Evolutionary conservation across 2,113 vertebrate genomes (phyloP), one percentile per base, ranked within the genome.

Genomic region (Recurvirostra avosetta): DNA sequence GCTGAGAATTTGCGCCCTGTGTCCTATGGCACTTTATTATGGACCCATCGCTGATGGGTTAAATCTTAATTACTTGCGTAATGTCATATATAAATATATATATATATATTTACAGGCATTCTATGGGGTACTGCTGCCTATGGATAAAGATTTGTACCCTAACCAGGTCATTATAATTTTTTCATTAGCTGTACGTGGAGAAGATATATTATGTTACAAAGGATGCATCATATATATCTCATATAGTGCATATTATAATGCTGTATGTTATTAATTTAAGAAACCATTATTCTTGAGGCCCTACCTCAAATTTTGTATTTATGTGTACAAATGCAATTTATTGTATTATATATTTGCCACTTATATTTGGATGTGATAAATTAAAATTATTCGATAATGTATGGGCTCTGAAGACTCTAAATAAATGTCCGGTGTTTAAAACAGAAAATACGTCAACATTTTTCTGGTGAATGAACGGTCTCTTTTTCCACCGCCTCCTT

Each of bases 251-350:
- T 98, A 99, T 96, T 94, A 94, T 98, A 88, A 98, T 98, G 98
- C 98, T 98, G 98, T 98, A 92, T 97, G 98, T 99, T 98, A 97
- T 99, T 99, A 98, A 98, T 99, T 99, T 98, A 97, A 98, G 97
- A 98, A 98, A 95, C 98, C 98, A 99, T 99, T 98, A 98, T 98
- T 98, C 98, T 99, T 99, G 99, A 99, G 99, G 99, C 99, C 98
- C 99, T 99, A 99, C 99, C 99, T 99, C 99, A 99, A 96, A 99
- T 99, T 99, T 99, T 99, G 98, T 99, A 99, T 99, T 99, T 99
- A 99, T 99, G 98, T 99, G 99, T 99, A 99, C 97, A 99, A 99
- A 99, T 99, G 98, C 99, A 99, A 99, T 99, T 99, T 98, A 99
- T 94, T 99, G 98, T 99, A 99, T 98, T 99, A 98, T 99, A 99